phyloP scores from a whole-genome alignment of 2,797 vertebrate genomes.

The Buphagus erythrorhynchus region DNA sequence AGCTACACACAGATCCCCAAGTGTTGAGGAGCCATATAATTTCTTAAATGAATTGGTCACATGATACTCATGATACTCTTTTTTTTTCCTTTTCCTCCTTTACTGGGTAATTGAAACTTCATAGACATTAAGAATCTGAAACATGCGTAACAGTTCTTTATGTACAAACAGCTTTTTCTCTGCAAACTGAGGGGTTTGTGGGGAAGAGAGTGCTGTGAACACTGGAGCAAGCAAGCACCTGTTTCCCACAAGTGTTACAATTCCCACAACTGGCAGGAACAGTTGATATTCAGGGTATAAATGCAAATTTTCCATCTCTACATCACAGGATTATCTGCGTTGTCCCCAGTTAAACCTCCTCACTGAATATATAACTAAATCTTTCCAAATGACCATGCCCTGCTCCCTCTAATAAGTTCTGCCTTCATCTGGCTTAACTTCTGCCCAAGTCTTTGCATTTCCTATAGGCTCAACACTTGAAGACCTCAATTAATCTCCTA shows the following conservation, averaged over 20 bases:
- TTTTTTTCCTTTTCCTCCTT: neutral
- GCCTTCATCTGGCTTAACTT: neutral
- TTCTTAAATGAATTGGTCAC: conserved; percentile 24
- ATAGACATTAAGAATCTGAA: conserved; percentile 36
- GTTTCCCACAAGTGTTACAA: neutral
- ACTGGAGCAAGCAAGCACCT: neutral
- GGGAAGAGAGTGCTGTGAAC: neutral
- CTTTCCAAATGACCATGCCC: neutral
- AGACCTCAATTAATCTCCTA: neutral
- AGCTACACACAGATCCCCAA: neutral
- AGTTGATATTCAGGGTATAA: conserved; percentile 11
- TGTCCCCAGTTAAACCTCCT: neutral
- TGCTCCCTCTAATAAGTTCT: neutral
- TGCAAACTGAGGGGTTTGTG: neutral
- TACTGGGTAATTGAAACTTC: conserved; percentile 22
- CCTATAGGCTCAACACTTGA: neutral
- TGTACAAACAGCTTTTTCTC: conserved; percentile 17
- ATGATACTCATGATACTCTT: neutral
- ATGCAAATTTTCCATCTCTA: neutral
- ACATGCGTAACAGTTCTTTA: neutral
- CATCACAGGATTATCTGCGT: neutral
- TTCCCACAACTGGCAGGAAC: neutral
- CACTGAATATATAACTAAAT: neutral
- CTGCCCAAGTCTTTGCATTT: neutral
- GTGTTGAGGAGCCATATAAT: conserved; percentile 1